phyloP scores from a whole-genome alignment of 2,888 invertebrate species.

The Metellina segmentata region DNA sequence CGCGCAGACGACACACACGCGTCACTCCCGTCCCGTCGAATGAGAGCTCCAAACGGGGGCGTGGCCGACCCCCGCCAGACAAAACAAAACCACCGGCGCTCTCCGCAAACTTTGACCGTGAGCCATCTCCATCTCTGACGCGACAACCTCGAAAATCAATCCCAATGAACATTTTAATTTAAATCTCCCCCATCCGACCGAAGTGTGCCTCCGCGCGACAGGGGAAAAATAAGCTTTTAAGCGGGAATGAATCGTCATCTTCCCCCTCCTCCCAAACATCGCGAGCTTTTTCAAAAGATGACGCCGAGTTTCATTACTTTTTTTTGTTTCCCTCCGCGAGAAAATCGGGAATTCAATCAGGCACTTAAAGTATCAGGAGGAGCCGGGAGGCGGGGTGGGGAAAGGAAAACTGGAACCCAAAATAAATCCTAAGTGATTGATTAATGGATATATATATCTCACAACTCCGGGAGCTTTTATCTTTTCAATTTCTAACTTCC shows the following conservation, averaged over 20 bases:
- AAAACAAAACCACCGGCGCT: constrained; percentile 55
- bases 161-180: constrained; percentile 68
- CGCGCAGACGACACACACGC: not conserved
- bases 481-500: constrained; percentile 64
- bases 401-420: constrained; percentile 33
- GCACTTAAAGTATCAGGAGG: constrained; percentile 66
- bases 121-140: not conserved
- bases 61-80: not conserved
- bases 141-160: constrained; percentile 49
- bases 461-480: constrained; percentile 56
- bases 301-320: constrained; percentile 22
- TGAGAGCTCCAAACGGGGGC: constrained; percentile 19
- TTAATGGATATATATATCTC: constrained; percentile 72
- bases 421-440: constrained; percentile 73
- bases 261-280: constrained; percentile 59
- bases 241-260: constrained; percentile 7
- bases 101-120: constrained; percentile 44
- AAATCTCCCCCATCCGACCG: constrained; percentile 50
- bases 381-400: not conserved
- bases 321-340: constrained; percentile 25
- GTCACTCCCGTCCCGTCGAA: constrained; percentile 19
- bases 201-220: not conserved
- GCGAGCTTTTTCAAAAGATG: constrained; percentile 58
- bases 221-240: constrained; percentile 57
- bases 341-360: constrained; percentile 51